phyloP scores from a whole-genome alignment of 2,888 invertebrate species.

The Agapostemon virescens region DNA sequence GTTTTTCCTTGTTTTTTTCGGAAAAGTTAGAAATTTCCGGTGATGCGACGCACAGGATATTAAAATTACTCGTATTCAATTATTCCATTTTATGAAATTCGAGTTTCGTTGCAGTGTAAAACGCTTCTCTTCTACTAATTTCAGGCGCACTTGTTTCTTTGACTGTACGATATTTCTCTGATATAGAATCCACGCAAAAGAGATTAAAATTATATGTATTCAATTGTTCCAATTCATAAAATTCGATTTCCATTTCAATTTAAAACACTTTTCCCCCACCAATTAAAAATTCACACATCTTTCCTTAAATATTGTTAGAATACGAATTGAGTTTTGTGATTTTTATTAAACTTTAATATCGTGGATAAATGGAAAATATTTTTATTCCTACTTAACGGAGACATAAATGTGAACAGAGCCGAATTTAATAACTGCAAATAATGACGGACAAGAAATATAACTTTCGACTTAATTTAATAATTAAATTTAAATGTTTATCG shows the following conservation, averaged over 20 bases:
- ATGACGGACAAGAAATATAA: no score
- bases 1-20: conserved; percentile 33
- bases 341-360: no score
- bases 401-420: no score
- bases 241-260: neutral
- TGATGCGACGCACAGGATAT: neutral
- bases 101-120: neutral
- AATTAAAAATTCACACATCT: neutral
- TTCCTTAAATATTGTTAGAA: neutral
- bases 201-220: neutral
- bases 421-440: no score
- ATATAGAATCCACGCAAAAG: neutral
- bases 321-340: no score
- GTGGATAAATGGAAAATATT: no score
- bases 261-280: neutral
- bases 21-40: neutral
- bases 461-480: no score
- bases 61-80: neutral
- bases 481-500: no score
- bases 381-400: no score
- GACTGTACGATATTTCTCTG: neutral
- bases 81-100: neutral
- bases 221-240: neutral
- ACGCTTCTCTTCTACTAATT: neutral
- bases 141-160: neutral